Conservation (phyloP, 1,140 invertebrate genomes). For the Rhopalosiphum maidis region DNA sequence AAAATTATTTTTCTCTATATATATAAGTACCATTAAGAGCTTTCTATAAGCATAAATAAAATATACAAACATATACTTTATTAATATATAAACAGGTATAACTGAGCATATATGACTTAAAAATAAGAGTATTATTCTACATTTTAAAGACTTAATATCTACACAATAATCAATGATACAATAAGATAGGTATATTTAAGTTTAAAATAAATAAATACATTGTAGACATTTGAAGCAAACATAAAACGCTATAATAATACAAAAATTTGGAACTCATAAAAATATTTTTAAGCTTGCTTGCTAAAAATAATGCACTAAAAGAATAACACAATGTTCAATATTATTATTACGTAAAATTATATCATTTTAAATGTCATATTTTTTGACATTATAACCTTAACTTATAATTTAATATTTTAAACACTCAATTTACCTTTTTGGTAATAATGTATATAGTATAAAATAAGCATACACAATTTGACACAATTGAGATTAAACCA, state of each 20-base stretch:
- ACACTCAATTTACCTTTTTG: not conserved
- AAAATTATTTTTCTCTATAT: not conserved
- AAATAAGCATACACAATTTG: slow-evolving; percentile 38
- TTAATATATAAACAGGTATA: slow-evolving; percentile 15
- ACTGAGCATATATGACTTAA: slow-evolving; percentile 38
- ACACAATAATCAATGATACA: not conserved
- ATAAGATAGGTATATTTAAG: not conserved
- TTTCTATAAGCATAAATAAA: not conserved
- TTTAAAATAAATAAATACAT: not conserved
- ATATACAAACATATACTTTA: not conserved
- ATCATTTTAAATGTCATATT: not conserved
- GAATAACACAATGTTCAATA: not conserved
- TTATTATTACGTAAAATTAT: not conserved
- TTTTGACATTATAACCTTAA: not conserved
- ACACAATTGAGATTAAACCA: slow-evolving; percentile 7
- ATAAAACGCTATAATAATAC: not conserved
- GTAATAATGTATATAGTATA: not conserved
- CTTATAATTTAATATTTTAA: not conserved
- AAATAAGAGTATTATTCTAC: not conserved
- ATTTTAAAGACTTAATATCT: not conserved
- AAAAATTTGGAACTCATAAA: not conserved
- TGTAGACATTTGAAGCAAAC: not conserved
- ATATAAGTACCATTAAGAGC: not conserved
- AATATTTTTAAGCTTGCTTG: not conserved
- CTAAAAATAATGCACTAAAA: not conserved